Percentiles rank a stretch among this genome's conserved stretches.
Evolutionary conservation across 2,888 invertebrate species (phyloP).

Genomic region (Napeogenes inachia): DNA sequence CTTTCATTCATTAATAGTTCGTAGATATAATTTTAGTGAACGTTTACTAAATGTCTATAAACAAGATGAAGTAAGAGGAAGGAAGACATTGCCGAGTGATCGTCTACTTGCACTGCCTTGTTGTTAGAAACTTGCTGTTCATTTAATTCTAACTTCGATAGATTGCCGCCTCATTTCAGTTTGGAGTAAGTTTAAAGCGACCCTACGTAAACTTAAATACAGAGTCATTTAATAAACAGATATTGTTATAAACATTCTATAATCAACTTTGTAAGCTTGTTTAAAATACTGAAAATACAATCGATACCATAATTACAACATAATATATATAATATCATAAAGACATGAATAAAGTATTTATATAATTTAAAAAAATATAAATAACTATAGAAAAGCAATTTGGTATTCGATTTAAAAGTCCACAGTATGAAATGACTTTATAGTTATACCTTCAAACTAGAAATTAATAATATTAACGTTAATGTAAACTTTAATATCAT

Average conservation of each 20-base stretch:
- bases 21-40: background rate
- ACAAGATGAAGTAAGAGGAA: conserved; percentile 11
- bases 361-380: too few species aligned
- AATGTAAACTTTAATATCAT: conserved; percentile 5
- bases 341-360: too few species aligned
- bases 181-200: conserved; percentile 66
- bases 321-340: too few species aligned
- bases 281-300: too few species aligned
- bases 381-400: too few species aligned
- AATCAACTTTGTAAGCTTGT: too few species aligned
- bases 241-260: too few species aligned
- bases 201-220: conserved; percentile 34
- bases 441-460: conserved; percentile 3
- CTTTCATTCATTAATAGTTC: too few species aligned
- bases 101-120: conserved; percentile 36
- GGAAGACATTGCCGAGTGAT: conserved; percentile 45
- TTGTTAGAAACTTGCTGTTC: conserved; percentile 54
- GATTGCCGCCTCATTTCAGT: conserved; percentile 66
- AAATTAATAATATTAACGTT: conserved; percentile 5
- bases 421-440: conserved; percentile 28
- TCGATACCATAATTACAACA: too few species aligned
- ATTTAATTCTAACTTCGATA: conserved; percentile 54
- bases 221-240: too few species aligned
- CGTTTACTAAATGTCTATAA: background rate
- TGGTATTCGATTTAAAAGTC: too few species aligned